Percentiles rank a stretch among this genome's conserved stretches.
phyloP scores from a whole-genome alignment of 2,888 invertebrate species.

The Marasmarcha lunaedactyla region DNA sequence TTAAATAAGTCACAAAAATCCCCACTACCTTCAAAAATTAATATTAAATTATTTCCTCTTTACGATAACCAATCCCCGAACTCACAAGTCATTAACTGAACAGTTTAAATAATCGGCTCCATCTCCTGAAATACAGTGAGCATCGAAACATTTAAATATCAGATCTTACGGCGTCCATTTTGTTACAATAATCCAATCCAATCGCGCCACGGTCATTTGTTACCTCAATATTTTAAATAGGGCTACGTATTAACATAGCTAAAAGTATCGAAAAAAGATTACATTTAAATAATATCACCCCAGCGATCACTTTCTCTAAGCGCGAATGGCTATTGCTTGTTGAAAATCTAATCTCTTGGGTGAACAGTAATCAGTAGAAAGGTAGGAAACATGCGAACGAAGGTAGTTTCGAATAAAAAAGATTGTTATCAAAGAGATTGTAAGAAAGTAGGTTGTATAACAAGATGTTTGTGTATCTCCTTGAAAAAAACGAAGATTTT shows the following conservation, averaged over 20 bases:
- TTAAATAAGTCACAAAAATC: too few relatives aligned
- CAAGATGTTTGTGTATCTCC: too few relatives aligned
- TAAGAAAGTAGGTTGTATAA: too few relatives aligned
- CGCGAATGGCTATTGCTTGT: conserved; percentile 56
- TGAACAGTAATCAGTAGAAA: conserved; percentile 56
- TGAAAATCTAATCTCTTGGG: conserved; percentile 62
- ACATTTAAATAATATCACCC: conserved; percentile 70
- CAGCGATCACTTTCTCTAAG: conserved; percentile 57
- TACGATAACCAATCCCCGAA: too few relatives aligned
- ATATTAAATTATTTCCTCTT: too few relatives aligned
- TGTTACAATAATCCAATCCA: conserved; percentile 1
- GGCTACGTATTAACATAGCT: conserved; percentile 24
- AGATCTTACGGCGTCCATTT: too few relatives aligned
- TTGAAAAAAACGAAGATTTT: too few relatives aligned
- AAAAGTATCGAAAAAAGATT: conserved; percentile 66
- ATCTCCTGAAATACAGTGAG: too few relatives aligned
- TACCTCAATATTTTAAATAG: conserved; percentile 16
- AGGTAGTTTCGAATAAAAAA: conserved; percentile 39
- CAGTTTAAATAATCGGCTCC: too few relatives aligned
- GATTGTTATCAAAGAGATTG: conserved; percentile 43
- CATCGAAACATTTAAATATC: too few relatives aligned
- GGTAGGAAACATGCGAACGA: conserved; percentile 45
- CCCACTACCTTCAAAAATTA: too few relatives aligned
- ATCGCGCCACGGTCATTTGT: conserved; percentile 8
- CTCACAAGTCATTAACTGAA: too few relatives aligned